Evolutionary conservation across 2,113 vertebrate genomes (phyloP).

Genomic region (Synchiropus splendidus): DNA sequence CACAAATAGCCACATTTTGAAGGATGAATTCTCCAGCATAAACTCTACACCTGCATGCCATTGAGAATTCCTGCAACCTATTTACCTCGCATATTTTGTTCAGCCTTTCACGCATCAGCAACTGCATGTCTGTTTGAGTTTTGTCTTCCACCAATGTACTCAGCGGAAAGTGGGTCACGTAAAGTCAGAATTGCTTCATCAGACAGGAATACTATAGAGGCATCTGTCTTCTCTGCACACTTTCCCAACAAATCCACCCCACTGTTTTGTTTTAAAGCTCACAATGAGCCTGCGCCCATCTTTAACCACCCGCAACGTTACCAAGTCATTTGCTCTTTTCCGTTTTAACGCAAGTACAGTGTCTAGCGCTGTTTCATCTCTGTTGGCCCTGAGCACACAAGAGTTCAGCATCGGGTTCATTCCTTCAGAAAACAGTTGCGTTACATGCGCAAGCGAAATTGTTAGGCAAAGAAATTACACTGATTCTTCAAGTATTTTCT

Average conservation of each 20-base stretch:
- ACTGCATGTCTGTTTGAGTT: constrained; percentile 24
- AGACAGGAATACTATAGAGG: constrained; percentile 32
- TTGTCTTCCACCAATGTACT: constrained; percentile 14
- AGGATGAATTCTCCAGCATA: background rate
- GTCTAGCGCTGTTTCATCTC: too few relatives aligned
- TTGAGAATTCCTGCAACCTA: constrained; percentile 8
- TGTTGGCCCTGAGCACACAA: too few relatives aligned
- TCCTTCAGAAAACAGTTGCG: too few relatives aligned
- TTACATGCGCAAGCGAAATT: too few relatives aligned
- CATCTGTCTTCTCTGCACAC: constrained; percentile 14
- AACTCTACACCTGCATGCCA: background rate
- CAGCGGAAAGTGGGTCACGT: constrained; percentile 42
- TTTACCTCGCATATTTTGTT: constrained; percentile 16
- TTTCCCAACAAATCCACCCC: background rate
- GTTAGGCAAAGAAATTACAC: too few relatives aligned
- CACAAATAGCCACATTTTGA: background rate
- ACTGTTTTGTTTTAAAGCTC: background rate
- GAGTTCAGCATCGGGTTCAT: too few relatives aligned
- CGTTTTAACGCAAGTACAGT: too few relatives aligned
- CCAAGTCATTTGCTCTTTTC: too few relatives aligned
- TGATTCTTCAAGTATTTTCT: too few relatives aligned
- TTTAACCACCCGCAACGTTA: too few relatives aligned
- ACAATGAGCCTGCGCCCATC: background rate
- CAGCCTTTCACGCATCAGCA: constrained; percentile 13
- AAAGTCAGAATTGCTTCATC: constrained; percentile 25